phyloP scores from a whole-genome alignment of 2,888 invertebrate species.

The Atethmia centrago region DNA sequence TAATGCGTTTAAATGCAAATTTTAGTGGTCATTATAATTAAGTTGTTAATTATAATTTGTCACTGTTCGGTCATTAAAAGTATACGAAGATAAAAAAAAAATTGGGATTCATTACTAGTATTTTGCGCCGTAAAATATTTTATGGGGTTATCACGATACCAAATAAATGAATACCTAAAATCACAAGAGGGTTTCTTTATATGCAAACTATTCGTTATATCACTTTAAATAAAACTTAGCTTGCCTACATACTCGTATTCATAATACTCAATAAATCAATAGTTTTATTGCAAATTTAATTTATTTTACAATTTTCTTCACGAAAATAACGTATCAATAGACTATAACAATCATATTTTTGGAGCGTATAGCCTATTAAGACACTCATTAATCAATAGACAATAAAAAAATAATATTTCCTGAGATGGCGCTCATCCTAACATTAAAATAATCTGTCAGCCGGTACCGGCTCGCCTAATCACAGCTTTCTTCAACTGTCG shows the following conservation, averaged over 20 bases:
- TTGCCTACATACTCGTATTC: neutral
- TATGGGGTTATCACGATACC: neutral
- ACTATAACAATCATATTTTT: neutral
- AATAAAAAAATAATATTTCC: constrained; percentile 15
- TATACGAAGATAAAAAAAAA: neutral
- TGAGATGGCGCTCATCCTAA: constrained; percentile 18
- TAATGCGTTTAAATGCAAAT: neutral
- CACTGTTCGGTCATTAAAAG: neutral
- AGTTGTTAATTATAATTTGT: neutral
- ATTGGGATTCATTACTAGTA: neutral
- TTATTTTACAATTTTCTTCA: constrained; percentile 9
- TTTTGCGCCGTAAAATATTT: neutral
- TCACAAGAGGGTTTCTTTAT: neutral
- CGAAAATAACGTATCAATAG: neutral
- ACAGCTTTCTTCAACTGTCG: constrained; percentile 76
- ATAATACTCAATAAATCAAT: constrained; percentile 3
- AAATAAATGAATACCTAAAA: neutral
- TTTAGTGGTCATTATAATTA: constrained; percentile 4
- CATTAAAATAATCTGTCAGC: constrained; percentile 70
- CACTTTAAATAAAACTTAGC: neutral
- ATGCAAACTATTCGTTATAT: neutral
- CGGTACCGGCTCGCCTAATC: constrained; percentile 64
- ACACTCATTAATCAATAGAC: neutral
- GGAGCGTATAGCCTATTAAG: neutral
- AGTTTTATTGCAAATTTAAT: constrained; percentile 1